Percentiles rank a stretch among this genome's conserved stretches.
Evolutionary conservation across 2,888 invertebrate genomes (phyloP).

Genomic region (Leptinotarsa tumamoca): DNA sequence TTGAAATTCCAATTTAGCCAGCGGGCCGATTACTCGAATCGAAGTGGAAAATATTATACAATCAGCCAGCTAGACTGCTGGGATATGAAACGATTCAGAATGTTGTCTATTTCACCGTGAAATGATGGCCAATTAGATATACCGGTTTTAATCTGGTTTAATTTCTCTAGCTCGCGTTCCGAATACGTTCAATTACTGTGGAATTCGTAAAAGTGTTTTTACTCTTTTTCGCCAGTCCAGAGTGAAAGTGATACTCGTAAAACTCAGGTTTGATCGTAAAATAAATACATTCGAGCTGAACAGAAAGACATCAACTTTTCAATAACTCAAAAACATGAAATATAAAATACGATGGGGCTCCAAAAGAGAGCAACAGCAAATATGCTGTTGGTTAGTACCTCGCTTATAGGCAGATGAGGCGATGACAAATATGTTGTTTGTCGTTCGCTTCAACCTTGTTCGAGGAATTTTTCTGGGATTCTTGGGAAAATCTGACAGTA

Average conservation of each 20-base stretch:
- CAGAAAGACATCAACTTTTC: too few relatives aligned
- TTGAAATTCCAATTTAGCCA: slow-evolving; percentile 10
- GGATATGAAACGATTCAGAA: slow-evolving; percentile 17
- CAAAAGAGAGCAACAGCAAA: too few relatives aligned
- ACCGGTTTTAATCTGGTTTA: slow-evolving; percentile 17
- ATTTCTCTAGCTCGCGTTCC: slow-evolving; percentile 10
- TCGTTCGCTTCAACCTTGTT: too few relatives aligned
- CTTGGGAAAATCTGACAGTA: too few relatives aligned
- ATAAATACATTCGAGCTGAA: too few relatives aligned
- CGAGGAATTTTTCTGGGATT: too few relatives aligned
- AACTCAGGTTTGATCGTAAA: too few relatives aligned
- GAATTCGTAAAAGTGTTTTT: not conserved
- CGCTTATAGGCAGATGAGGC: too few relatives aligned
- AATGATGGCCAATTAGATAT: slow-evolving; percentile 11
- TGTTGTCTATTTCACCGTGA: slow-evolving; percentile 18
- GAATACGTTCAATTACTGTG: not conserved
- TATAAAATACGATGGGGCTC: too few relatives aligned
- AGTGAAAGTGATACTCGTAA: not conserved
- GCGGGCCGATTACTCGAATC: not conserved
- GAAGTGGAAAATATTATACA: slow-evolving; percentile 17
- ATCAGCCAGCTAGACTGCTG: slow-evolving; percentile 11
- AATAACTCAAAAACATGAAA: too few relatives aligned
- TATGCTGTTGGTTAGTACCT: too few relatives aligned
- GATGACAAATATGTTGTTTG: too few relatives aligned
- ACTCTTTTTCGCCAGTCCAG: not conserved